phyloP scores from a whole-genome alignment of 2,797 vertebrate species.

The Bradypodion pumilum region DNA sequence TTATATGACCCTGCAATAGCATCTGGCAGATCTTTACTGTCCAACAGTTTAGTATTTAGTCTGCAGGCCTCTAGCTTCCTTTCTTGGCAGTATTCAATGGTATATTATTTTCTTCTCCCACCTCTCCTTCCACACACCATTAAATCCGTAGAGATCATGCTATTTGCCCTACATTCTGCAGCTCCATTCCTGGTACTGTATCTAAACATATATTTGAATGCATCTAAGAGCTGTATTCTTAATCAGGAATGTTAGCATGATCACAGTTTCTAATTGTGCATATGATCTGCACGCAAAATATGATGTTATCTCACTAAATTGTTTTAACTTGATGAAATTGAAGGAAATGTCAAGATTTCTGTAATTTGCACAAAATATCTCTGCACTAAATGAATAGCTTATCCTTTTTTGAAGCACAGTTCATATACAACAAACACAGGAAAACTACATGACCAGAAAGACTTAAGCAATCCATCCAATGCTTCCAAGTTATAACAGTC shows the following conservation, averaged over 20 bases:
- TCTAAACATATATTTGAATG: background rate
- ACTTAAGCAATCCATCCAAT: too few relatives aligned
- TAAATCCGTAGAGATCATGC: background rate
- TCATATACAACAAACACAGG: too few relatives aligned
- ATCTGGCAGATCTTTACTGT: constrained; percentile 17
- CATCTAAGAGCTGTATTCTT: background rate
- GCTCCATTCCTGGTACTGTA: background rate
- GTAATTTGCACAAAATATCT: too few relatives aligned
- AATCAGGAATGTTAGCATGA: background rate
- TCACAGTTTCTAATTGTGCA: background rate
- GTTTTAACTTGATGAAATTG: too few relatives aligned
- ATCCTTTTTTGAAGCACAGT: too few relatives aligned
- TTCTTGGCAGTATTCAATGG: constrained; percentile 3
- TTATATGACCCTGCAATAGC: constrained; percentile 11
- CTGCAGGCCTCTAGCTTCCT: background rate
- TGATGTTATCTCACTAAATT: too few relatives aligned
- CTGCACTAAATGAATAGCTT: too few relatives aligned
- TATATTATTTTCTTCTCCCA: background rate
- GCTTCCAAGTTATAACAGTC: too few relatives aligned
- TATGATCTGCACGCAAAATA: background rate
- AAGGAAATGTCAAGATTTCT: too few relatives aligned
- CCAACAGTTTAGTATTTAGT: constrained; percentile 14
- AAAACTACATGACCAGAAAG: too few relatives aligned
- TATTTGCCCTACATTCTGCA: background rate
- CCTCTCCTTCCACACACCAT: background rate